Evolutionary conservation across 2,113 vertebrate genomes (phyloP), one percentile per base, ranked within the genome.

Genomic region (Cryptotis parvus): DNA sequence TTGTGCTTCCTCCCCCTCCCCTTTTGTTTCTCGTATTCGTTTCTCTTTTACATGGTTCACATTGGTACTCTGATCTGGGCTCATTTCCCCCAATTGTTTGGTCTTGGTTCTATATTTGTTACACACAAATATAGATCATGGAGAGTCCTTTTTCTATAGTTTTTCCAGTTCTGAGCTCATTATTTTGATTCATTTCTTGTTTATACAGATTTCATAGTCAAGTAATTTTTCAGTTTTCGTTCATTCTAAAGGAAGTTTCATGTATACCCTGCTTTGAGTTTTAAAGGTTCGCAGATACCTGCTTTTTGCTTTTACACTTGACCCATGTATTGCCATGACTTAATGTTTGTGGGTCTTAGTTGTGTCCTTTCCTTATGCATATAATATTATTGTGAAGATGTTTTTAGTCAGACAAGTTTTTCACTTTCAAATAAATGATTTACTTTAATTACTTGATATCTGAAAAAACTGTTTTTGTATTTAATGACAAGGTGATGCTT

Each of bases 91-190:
- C 9, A 7, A 69, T 91, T 95, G 81, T 91, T 89, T 87, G 89
- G 73, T 94, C 79, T 85, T 91, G 69, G 84, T 87, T 94, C 88
- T 94, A 3, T 80, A 74, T 91, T 94, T 92, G 89, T 80, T 61
- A 33, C 52, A 72, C 63, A 73, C 66, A 37, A n/a, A n/a, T n/a
- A n/a, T n/a, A n/a, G 63, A n/a, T 89, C 24, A 83, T 61, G 65
- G 15, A 1, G 10, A 10, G 37, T 83, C 29, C 39, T 86, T 86
- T 90, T 45, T 84, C 45, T 87, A 65, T 29, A 75, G 35, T 76
- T 87, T 94, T 81, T 87, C 87, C 45, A 49, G 81, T 63, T 87
- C 84, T 87, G 22, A 80, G 52, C 79, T 94, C 39, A 90, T 88
- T 78, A 24, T 90, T 93, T 93, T 84, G 63, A 84, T 86, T 84